These are phyloP conservation scores for Columbina picui DNA, from an alignment of 2,113 vertebrate species.

Conservation along the genomic window DNA sequence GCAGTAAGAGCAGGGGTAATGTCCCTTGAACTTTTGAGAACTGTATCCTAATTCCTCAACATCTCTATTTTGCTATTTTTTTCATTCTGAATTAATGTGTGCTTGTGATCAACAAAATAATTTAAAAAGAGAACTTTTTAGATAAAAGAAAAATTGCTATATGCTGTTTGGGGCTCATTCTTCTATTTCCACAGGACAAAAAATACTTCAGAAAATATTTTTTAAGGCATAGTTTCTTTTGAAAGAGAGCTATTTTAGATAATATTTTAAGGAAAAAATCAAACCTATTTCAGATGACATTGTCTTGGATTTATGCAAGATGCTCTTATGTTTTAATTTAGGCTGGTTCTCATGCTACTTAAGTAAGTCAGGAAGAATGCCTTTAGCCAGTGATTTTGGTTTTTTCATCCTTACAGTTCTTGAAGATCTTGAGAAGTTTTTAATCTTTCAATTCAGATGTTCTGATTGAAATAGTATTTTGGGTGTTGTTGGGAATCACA, in stretches of 20 bases:
- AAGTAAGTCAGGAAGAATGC: not conserved
- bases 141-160: not conserved
- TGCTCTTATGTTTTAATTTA: not conserved
- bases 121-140: fast-evolving
- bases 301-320: not conserved
- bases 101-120: not conserved
- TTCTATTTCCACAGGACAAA: not conserved
- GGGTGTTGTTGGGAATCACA: not conserved
- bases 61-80: not conserved
- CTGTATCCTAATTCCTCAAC: not conserved
- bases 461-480: not conserved
- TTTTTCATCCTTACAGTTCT: not conserved
- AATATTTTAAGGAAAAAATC: not conserved
- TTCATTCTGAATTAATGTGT: not conserved
- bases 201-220: not conserved
- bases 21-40: not conserved
- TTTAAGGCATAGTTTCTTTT: not conserved
- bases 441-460: not conserved
- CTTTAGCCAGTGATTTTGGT: not conserved
- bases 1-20: not conserved
- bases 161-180: fast-evolving
- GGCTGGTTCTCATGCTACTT: not conserved
- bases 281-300: not conserved
- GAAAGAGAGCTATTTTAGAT: not conserved
- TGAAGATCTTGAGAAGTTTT: not conserved